Evolutionary conservation across 2,113 vertebrate species (phyloP), one percentile per base, ranked within the genome.

Genomic region (Tragelaphus buxtoni): DNA sequence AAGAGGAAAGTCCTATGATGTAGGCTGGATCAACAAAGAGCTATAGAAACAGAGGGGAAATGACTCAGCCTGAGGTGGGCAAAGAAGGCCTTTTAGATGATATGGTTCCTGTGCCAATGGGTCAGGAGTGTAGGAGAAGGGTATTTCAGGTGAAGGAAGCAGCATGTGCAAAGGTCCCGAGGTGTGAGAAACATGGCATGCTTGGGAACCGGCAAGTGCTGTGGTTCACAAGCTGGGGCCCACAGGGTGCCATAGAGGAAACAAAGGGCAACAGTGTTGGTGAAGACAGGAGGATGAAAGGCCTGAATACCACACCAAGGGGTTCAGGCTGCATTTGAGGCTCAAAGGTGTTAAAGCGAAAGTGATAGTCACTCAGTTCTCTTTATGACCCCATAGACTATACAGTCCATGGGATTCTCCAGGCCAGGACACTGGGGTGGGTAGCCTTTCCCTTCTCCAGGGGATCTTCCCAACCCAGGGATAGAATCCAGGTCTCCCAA

Each of bases 91-190:
- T 49, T 74, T 65, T 4, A 77, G 91, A 49, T 72, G 35, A 16
- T 4, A 42, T 0, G 2, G 77, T 8, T 2, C 32, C 76, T 51
- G 11, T 63, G 74, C 10, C 7, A 2, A 5, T 55, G 10, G 2
- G 65, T 32, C 9, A 56, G 63, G 56, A 88, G 51, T 8, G 3
- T 49, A 49, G 4, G 32, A 9, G 22, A n/a, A 65, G 45, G 47
- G 69, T 39, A 42, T 13, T 61, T 76, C 42, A 51, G 28, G 55
- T 20, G 28, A 32, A 39, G 65, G 53, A 42, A 87, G 32, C 3
- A 30, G 20, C 84, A n/a, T 8, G 13, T n/a, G 56, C 65, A 79
- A 90, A 97, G 60, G 65, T 1, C 32, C 69, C 74, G 49, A 49
- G 53, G 88, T 28, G 3, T 74, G 32, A 53, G 63, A 72, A 63